These are phyloP conservation scores for Holothuria leucospilota DNA, from an alignment of 53 echinoderm and acorn worm species.

Conservation along the genomic window DNA sequence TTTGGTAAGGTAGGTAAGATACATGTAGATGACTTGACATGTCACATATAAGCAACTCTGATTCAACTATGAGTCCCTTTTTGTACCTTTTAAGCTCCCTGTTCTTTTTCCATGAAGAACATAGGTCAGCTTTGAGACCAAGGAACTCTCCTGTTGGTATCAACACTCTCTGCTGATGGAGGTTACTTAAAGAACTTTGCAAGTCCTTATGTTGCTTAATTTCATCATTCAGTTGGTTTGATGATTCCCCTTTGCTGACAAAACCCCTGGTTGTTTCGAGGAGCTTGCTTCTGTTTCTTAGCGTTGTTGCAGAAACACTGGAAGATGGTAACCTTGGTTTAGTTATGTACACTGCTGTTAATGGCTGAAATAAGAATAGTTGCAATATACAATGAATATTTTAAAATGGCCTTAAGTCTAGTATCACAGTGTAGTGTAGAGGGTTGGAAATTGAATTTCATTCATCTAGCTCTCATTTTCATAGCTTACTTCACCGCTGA, in stretches of 20 bases:
- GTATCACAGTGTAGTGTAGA: no score
- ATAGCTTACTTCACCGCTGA: no score
- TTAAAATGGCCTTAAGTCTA: neutral
- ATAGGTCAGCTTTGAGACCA: slow-evolving; percentile 48
- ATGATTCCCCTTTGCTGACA: slow-evolving; percentile 28
- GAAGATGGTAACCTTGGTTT: slow-evolving; percentile 39
- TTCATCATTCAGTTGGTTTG: slow-evolving; percentile 35
- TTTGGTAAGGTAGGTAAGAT: no score
- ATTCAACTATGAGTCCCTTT: neutral
- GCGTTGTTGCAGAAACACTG: slow-evolving; percentile 30
- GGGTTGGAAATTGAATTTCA: no score
- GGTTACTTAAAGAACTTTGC: slow-evolving; percentile 32
- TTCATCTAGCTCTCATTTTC: no score
- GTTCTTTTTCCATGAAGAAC: slow-evolving; percentile 49
- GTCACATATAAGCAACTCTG: neutral
- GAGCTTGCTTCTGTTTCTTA: slow-evolving; percentile 21
- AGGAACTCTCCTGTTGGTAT: slow-evolving; percentile 53
- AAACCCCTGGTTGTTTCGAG: slow-evolving; percentile 24
- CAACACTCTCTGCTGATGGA: neutral
- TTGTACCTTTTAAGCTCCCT: slow-evolving; percentile 46
- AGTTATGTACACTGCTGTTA: slow-evolving; percentile 43
- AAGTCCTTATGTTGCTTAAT: slow-evolving; percentile 44
- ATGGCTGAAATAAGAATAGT: neutral
- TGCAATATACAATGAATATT: neutral
- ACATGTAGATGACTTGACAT: no score